Evolutionary conservation across 2,888 invertebrate species (phyloP), one percentile per base, ranked within the genome.

Genomic region (Drosophila macrospina): DNA sequence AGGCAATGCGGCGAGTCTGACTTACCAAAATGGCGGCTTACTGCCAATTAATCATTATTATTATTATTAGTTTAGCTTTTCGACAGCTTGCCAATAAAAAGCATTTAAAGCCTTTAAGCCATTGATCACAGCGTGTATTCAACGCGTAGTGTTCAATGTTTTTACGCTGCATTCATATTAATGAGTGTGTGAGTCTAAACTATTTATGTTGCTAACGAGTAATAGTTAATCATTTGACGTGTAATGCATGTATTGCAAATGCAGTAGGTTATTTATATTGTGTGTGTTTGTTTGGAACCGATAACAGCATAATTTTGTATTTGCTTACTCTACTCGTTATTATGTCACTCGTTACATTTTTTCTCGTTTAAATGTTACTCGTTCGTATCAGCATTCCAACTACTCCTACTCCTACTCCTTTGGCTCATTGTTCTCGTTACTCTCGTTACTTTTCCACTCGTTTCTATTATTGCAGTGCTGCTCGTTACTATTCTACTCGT

Each of bases 31-130:
- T 63, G 70, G 63, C 52, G 44, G 48, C 54, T 41, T 30, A 37
- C 24, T n/a, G 47, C 41, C 86, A 82, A 81, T 81, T 78, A 80
- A 78, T 80, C 82, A 85, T 59, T 64, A 52, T 52, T 52, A 36
- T 48, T 20, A 28, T 45, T 45, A 51, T 37, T 26, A 54, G 62
- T 84, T 54, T 50, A 64, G 56, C 68, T 62, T 73, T 54, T 26
- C 20, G 36, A 5, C 8, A 7, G 30, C 15, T 15, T 20, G 60
- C 34, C 59, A 34, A 82, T 78, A 82, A 74, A 79, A 74, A 59
- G 10, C 5, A 48, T 47, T 34, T 42, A 28, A 39, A 13, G 61
- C 57, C 16, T 51, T 66, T 41, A 48, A 36, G 34, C 65, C 37
- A 34, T 57, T 67, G 60, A 45, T 55, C 66, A 30, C 68, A 47